These are phyloP conservation scores for Crotalus horridus DNA, from an alignment of 2,113 vertebrate genomes.

Conservation along the genomic window DNA sequence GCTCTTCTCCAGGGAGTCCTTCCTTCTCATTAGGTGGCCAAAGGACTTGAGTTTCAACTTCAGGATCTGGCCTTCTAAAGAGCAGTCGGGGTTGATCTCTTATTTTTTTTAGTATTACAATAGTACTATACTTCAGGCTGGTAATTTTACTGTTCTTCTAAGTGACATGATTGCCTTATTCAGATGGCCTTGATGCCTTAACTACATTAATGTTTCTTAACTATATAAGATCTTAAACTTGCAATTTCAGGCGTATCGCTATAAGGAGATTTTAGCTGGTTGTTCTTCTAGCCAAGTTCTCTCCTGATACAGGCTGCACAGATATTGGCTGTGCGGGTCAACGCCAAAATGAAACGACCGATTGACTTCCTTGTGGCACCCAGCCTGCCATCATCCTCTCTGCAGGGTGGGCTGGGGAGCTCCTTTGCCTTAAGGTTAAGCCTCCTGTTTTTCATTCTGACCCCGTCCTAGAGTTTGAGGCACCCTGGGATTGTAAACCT, in stretches of 20 bases:
- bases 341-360: neutral
- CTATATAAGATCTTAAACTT: neutral
- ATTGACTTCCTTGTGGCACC: neutral
- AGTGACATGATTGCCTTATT: neutral
- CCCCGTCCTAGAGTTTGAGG: conserved; percentile 72
- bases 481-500: conserved; percentile 87
- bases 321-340: neutral
- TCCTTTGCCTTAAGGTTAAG: neutral
- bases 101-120: neutral
- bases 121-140: neutral
- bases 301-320: neutral
- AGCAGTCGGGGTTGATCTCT: no score
- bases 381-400: conserved; percentile 16
- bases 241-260: neutral
- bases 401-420: neutral
- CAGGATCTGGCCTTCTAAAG: no score
- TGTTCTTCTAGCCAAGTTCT: neutral
- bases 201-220: neutral
- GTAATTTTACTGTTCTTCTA: neutral
- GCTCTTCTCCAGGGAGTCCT: no score
- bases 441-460: neutral
- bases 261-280: neutral
- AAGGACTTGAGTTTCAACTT: no score
- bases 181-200: neutral
- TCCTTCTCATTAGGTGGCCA: no score